Conservation (phyloP, 2,113 vertebrate genomes). For the Leuciscus idus region DNA sequence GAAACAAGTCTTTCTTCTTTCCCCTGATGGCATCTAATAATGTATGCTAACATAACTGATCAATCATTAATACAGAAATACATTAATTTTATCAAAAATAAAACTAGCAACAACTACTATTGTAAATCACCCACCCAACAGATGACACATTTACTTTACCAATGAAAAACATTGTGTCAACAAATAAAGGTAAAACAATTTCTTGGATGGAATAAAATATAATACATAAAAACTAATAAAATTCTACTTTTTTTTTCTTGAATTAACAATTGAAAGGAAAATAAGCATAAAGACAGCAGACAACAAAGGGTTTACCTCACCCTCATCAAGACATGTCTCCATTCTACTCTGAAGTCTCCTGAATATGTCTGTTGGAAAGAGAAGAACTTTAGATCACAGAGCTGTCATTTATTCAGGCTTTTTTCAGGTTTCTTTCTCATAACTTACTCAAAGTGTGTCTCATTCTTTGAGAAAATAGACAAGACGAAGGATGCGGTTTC, state of each 20-base stretch:
- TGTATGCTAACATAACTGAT: background rate
- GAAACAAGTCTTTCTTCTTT: background rate
- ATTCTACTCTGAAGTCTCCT: background rate
- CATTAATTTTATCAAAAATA: background rate
- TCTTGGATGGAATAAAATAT: background rate
- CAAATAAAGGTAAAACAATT: background rate
- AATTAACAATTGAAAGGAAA: background rate
- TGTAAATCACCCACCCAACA: background rate
- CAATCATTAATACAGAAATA: background rate
- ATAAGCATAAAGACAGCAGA: background rate
- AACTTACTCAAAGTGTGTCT: conserved; percentile 56
- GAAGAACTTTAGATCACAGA: background rate
- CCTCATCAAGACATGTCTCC: background rate
- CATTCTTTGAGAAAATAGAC: conserved; percentile 52
- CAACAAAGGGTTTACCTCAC: background rate
- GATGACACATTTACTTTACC: background rate
- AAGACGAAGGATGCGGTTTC: conserved; percentile 52
- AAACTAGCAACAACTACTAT: background rate
- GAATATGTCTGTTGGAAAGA: background rate
- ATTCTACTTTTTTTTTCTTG: background rate
- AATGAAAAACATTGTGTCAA: background rate
- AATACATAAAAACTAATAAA: background rate
- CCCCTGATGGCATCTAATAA: background rate
- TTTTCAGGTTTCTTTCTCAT: background rate
- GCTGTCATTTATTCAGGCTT: background rate